phyloP scores from a whole-genome alignment of 1,140 invertebrate genomes.

The Lanistes nyassanus region DNA sequence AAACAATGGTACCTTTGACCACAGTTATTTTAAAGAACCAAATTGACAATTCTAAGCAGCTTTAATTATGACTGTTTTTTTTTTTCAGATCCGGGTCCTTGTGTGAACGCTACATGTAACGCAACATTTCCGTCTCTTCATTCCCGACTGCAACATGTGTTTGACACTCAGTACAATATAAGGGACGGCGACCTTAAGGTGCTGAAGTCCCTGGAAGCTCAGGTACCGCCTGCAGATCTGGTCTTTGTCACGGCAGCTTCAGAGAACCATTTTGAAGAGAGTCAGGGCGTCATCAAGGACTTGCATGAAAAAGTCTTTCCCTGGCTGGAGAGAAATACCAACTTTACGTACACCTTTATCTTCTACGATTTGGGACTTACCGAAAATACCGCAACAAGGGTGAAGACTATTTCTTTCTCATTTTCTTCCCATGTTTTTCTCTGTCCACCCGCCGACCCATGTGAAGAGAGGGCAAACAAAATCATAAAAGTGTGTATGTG shows the following conservation, averaged over 20 bases:
- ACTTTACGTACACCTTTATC: conserved; percentile 1
- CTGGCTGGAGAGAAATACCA: background rate
- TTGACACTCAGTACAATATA: too few species aligned
- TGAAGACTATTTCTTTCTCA: background rate
- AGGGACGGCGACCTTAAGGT: too few species aligned
- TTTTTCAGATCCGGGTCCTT: too few species aligned
- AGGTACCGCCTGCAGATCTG: background rate
- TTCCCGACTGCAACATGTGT: too few species aligned
- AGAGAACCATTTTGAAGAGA: conserved; percentile 14
- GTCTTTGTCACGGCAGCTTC: conserved; percentile 25
- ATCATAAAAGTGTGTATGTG: background rate
- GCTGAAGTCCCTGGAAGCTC: background rate
- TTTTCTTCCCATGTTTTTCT: too few species aligned
- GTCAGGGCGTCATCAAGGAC: conserved; percentile 20
- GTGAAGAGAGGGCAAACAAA: background rate
- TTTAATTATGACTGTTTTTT: too few species aligned
- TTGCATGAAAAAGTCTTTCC: conserved; percentile 21
- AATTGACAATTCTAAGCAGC: too few species aligned
- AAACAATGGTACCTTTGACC: too few species aligned
- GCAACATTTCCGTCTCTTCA: too few species aligned
- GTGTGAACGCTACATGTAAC: too few species aligned
- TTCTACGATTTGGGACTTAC: conserved; percentile 10
- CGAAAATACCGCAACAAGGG: background rate
- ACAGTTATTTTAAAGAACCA: too few species aligned
- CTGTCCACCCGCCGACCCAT: too few species aligned